Conservation (phyloP, 1,140 invertebrate species). For the honey bee (Apis mellifera) region Amel_HAv3.1 CM009934.2:13301501-13302000, state of each 20-base stretch:
- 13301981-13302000: constrained; percentile 64
- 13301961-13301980: constrained; percentile 64
- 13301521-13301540: no score
- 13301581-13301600: constrained; percentile 60
- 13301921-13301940: constrained; percentile 17
- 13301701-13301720: no score
- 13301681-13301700: not conserved
- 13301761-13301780: not conserved
- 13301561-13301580: constrained; percentile 43
- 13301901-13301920: not conserved
- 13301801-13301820: not conserved
- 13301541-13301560: constrained; percentile 1
- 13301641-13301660: constrained; percentile 51
- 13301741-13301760: not conserved
- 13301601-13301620: constrained; percentile 47
- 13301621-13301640: constrained; percentile 33
- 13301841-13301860: not conserved
- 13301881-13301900: not conserved
- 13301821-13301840: no score
- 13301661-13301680: constrained; percentile 29
- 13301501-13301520: no score
- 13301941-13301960: not conserved
- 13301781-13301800: not conserved
- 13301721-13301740: not conserved
- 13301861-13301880: not conserved